Evolutionary conservation across 1,140 invertebrate species (phyloP), one percentile per base, ranked within the genome.

Genomic region (Drosophila mojavensis): DNA sequence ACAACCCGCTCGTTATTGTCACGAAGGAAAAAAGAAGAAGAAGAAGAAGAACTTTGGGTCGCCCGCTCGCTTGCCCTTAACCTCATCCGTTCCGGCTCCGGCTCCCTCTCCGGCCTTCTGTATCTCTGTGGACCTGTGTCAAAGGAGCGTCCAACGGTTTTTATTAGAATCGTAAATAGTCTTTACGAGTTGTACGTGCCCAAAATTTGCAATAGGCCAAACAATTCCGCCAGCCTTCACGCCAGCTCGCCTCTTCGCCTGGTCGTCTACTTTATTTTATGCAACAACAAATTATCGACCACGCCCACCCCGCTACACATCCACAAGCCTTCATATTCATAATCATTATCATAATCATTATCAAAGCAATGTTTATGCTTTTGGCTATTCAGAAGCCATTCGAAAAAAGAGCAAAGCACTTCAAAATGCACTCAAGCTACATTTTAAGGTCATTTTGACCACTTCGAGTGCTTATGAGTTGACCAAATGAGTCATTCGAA

Each of bases 81-180:
- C 28, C 6, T 33, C 33, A 7, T 9, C 33, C 9, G 17, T 17
- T 5, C 30, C 30, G 3, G 30, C 30, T 4, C 30, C 6, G 0
- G 1, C 28, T 54, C 3, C 3, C 30, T 11, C n/a, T 30, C 1
- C n/a, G 7, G 4, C 0, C 4, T 26, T 7, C 5, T 15, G 24
- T 30, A 6, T 33, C 28, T 64, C 24, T 54, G 15, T 39, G 13
- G 48, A 28, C 41, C 17, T 41, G 39, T 13, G 17, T 69, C 51
- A 69, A 74, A 69, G 65, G 69, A 64, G 66, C 5, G 83, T 82
- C 75, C 75, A 71, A 81, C 81, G 88, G 63, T 89, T 89, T 89
- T 89, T 89, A 90, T 89, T 89, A 90, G 80, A 89, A 84, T 89
- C 84, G 84, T 89, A 89, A 89, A 89, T 89, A 89, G 84, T 89